Conservation (phyloP, 2,888 invertebrate species). For the Limnephilus auricula region DNA sequence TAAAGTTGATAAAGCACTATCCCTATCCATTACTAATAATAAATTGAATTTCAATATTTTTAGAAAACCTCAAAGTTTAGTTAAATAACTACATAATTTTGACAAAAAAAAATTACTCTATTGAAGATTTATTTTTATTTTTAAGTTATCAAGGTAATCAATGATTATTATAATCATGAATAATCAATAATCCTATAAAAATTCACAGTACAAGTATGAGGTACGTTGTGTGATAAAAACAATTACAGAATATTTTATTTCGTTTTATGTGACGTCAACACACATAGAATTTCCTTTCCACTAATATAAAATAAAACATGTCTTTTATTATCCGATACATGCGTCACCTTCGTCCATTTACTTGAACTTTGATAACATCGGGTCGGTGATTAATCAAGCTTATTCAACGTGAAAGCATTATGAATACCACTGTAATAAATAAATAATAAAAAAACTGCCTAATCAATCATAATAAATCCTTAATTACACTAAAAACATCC, state of each 20-base stretch:
- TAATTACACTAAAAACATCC: slow-evolving; percentile 43
- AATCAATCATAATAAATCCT: slow-evolving; percentile 57
- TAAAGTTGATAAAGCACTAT: no score
- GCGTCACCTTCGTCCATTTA: background rate
- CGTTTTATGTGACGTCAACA: background rate
- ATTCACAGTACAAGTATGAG: background rate
- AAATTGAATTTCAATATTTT: no score
- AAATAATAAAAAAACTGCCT: slow-evolving; percentile 6
- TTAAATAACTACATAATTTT: no score
- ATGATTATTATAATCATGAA: no score
- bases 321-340: background rate
- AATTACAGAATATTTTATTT: background rate
- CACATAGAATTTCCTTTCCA: background rate
- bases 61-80: no score
- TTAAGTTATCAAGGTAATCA: no score
- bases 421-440: background rate
- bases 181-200: background rate
- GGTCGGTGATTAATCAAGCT: background rate
- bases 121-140: no score
- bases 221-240: background rate
- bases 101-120: no score
- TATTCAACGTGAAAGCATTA: background rate
- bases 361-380: background rate
- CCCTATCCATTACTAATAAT: no score
- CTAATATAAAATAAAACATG: background rate